Base-by-base conservation (phyloP, 1,140 invertebrate genomes). In the Hycleus cichorii region DNA sequence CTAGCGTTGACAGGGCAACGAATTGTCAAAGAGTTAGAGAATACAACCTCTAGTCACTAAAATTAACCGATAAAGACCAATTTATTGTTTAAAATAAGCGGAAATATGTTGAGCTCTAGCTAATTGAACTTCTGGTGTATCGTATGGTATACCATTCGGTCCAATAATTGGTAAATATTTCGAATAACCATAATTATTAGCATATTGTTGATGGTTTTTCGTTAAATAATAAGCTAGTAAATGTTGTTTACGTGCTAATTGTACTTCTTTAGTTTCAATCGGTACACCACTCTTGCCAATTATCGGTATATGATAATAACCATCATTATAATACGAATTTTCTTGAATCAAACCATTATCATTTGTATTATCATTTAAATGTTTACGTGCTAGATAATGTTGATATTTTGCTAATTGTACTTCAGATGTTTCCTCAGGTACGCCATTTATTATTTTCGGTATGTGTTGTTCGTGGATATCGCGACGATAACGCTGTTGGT, bases 161-260 rank as follows among this genome's bases (percentile, higher is more conserved):
- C 50, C 9, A 27, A 59, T 43, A 25, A 54, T 47, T 11, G 58
- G 50, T 3, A 54, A 27, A 38, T 53, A 46, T 18, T 54, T 10
- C 11, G 50, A 51, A 26, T 59, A 42, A 12, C 48, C 56, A 8
- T 49, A 48, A n/a, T 27, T 32, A 38, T 51, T 26, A n/a, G 11
- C 27, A 32, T 32, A 32, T 5, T 6, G 39, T 42, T 26, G 42
- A 40, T 6, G 50, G n/a, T 43, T 47, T 54, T 11, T 52, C 53
- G n/a, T 49, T 44, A 10, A 49, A 18, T 18, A 47, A 9, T 58
- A 52, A 9, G 77, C 77, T 9, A 77, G 74, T 49, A 74, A 71
- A 60, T 82, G 81, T 8, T 79, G 77, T n/a, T 77, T 75, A 58
- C 81, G 80, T 11, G 80, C 80, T 58, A 78, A 77, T 53, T 78